phyloP scores from a whole-genome alignment of 2,797 vertebrate species.

The Phaenicophaeus curvirostris region DNA sequence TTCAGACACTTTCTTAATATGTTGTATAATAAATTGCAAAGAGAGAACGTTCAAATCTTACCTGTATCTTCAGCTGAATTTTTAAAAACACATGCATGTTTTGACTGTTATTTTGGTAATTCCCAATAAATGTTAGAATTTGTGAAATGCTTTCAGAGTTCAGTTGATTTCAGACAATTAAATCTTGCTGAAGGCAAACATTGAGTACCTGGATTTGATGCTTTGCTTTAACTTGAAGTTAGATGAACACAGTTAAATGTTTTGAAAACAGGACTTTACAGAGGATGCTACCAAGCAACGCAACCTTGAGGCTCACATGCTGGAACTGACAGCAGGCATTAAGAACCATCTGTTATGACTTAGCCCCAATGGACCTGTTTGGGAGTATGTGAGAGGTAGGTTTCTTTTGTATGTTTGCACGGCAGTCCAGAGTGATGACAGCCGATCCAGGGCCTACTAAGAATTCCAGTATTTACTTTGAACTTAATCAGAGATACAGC shows the following conservation, averaged over 20 bases:
- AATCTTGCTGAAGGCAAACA: not conserved
- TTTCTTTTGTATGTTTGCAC: no score
- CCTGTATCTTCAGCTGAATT: not conserved
- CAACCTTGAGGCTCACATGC: not conserved
- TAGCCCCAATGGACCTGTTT: no score
- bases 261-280: not conserved
- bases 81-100: not conserved
- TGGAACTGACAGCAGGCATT: not conserved
- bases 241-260: not conserved
- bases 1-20: not conserved
- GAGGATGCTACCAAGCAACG: not conserved
- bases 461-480: no score
- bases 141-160: not conserved
- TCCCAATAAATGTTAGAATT: not conserved
- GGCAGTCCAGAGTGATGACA: no score
- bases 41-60: not conserved
- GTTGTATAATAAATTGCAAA: not conserved
- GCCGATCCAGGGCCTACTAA: no score
- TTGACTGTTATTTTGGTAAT: not conserved
- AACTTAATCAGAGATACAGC: no score
- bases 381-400: no score
- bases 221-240: not conserved
- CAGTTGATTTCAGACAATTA: not conserved
- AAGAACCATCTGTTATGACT: not conserved
- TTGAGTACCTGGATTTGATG: not conserved